Percentiles rank a stretch among this genome's conserved stretches.
Evolutionary conservation across 2,113 vertebrate genomes (phyloP).

Genomic region (Lasiurus borealis): DNA sequence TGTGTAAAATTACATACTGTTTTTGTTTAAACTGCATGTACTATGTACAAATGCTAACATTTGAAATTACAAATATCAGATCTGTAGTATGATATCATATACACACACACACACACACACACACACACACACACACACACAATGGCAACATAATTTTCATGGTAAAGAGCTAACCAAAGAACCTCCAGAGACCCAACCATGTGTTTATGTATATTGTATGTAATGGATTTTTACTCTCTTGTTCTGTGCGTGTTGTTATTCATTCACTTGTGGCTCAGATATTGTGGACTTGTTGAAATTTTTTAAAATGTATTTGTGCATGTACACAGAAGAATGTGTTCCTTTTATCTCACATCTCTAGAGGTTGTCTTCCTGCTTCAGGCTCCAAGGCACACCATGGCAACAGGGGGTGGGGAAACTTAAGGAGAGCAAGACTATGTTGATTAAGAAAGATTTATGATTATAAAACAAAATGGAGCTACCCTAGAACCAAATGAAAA

Average conservation of each 20-base stretch:
- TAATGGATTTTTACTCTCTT: not conserved
- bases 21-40: slow-evolving; percentile 4
- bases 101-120: not conserved
- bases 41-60: not conserved
- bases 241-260: not conserved
- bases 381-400: not conserved
- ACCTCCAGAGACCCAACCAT: not conserved
- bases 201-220: not conserved
- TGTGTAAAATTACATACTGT: not conserved
- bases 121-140: not conserved
- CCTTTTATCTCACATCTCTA: slow-evolving; percentile 45
- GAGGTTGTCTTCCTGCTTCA: not conserved
- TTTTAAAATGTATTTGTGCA: slow-evolving; percentile 33
- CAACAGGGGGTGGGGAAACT: not conserved
- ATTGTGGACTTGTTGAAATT: not conserved
- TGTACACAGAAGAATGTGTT: not conserved
- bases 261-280: slow-evolving; percentile 39
- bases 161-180: not conserved
- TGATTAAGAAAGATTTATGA: not conserved
- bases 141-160: slow-evolving; percentile 23
- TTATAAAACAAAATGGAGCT: slow-evolving; percentile 32
- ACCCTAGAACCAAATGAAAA: slow-evolving; percentile 1
- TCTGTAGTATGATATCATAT: not conserved
- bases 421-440: slow-evolving; percentile 6
- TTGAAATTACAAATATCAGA: not conserved